Evolutionary conservation across 2,113 vertebrate species (phyloP).

Genomic region (Pterocles orientalis): DNA sequence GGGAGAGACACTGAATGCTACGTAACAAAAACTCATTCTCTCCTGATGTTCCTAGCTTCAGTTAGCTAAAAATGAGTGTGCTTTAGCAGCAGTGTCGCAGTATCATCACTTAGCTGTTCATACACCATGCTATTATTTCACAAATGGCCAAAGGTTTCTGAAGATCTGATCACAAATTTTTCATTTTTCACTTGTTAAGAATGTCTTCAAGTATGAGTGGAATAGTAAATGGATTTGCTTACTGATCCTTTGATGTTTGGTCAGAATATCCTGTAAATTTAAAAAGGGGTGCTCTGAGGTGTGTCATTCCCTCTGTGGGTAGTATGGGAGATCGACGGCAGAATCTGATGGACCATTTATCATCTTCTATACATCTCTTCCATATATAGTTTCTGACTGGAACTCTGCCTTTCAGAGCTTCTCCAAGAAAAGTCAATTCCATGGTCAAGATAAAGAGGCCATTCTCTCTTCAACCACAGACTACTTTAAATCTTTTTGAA

Average conservation of each 20-base stretch:
- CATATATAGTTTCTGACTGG: not conserved
- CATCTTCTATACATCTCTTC: not conserved
- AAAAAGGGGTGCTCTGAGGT: not conserved
- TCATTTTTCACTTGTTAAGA: not conserved
- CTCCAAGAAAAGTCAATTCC: not conserved
- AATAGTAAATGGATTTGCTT: not conserved
- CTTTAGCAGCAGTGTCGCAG: not conserved
- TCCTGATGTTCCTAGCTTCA: not conserved
- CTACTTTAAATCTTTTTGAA: not conserved
- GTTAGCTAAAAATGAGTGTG: not conserved
- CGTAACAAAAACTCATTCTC: not conserved
- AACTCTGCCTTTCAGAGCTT: not conserved
- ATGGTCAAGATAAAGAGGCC: not conserved
- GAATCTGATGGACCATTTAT: not conserved
- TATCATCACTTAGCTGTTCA: not conserved
- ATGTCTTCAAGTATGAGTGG: not conserved
- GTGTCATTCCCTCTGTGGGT: not conserved
- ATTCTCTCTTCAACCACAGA: not conserved
- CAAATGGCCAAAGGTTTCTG: not conserved
- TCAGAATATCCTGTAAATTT: not conserved
- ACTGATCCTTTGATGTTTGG: accelerated
- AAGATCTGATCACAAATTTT: not conserved
- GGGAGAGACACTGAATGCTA: not conserved
- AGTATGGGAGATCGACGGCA: not conserved
- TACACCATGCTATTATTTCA: not conserved